Evolutionary conservation across 2,797 vertebrate genomes (phyloP).

Genomic region (Cyprinodon diabolis): DNA sequence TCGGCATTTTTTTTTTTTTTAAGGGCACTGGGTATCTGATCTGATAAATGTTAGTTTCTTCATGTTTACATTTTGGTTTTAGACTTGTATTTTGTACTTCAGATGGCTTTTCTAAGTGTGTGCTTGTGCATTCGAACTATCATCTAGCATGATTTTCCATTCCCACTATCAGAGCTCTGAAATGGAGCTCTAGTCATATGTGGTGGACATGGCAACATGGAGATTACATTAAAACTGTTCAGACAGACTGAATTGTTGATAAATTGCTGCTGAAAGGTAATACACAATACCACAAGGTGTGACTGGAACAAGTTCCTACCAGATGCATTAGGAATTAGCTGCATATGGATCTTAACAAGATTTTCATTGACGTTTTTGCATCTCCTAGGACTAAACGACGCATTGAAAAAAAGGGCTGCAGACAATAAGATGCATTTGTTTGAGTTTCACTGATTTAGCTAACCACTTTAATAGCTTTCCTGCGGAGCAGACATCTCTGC

Average conservation of each 20-base stretch:
- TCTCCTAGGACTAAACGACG: constrained; percentile 41
- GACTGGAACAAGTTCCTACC: constrained; percentile 46
- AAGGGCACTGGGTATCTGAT: constrained; percentile 25
- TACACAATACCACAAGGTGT: constrained; percentile 38
- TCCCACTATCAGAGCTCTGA: background rate
- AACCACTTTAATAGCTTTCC: constrained; percentile 13
- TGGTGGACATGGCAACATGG: background rate
- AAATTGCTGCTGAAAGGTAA: constrained; percentile 32
- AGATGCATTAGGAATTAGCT: constrained; percentile 39
- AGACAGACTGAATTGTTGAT: constrained; percentile 24
- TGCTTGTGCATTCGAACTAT: constrained; percentile 28
- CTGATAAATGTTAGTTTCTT: constrained; percentile 27
- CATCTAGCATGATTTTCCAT: constrained; percentile 10
- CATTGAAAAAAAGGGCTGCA: constrained; percentile 36
- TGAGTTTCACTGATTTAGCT: constrained; percentile 12
- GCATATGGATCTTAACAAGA: constrained; percentile 55
- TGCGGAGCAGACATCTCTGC: background rate
- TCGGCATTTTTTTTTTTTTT: constrained; percentile 20
- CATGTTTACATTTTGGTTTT: constrained; percentile 43
- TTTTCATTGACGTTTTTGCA: constrained; percentile 58
- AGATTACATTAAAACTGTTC: constrained; percentile 16
- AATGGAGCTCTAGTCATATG: background rate
- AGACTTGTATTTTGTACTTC: constrained; percentile 30
- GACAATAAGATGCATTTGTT: constrained; percentile 27
- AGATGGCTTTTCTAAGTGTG: constrained; percentile 31